Evolutionary conservation across 2,113 vertebrate genomes (phyloP), one percentile per base, ranked within the genome.

Genomic region (Malurus melanocephalus): DNA sequence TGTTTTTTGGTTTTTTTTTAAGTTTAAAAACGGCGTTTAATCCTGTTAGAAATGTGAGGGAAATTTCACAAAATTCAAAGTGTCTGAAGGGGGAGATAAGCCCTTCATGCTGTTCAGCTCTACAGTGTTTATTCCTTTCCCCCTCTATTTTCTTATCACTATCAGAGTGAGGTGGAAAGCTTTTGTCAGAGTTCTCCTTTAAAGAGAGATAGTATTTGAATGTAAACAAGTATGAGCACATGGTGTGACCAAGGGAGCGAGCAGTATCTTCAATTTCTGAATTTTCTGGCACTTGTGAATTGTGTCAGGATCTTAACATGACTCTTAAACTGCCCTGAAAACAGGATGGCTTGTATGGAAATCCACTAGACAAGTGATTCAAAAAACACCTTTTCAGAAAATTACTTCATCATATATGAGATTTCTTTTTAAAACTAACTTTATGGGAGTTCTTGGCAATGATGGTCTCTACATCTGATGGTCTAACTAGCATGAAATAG

Each of bases 401-500:
- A 96, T 92, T 89, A 80, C 81, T 79, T 92, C 87, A 88, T 90
- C 33, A 2, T 81, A 65, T 49, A 90, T 19, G 78, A 90, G 86
- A 90, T 87, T 92, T 92, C 88, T 90, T 93, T 92, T 86, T 65
- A 79, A 93, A 92, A 85, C 80, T 69, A 88, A 80, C 93, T 94
- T 68, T 72, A 80, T 89, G 93, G 87, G 91, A 93, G 93, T 93
- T 95, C 95, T 92, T 95, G 93, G 94, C 93, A 90, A 32, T 87
- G 89, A 92, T 64, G 81, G 52, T 73, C 59, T 91, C 81, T 85
- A 56, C 79, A 87, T 87, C 92, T 93, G 87, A 95, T 77, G 87
- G 87, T 80, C 87, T 95, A 94, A 95, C 79, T 93, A 95, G 91
- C 94, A 95, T 94, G 94, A 96, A 95, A 96, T 94, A 96, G 89